Conservation (phyloP, 92 coral and sea anemone genomes). For the Isaurus tuberculatus region DNA sequence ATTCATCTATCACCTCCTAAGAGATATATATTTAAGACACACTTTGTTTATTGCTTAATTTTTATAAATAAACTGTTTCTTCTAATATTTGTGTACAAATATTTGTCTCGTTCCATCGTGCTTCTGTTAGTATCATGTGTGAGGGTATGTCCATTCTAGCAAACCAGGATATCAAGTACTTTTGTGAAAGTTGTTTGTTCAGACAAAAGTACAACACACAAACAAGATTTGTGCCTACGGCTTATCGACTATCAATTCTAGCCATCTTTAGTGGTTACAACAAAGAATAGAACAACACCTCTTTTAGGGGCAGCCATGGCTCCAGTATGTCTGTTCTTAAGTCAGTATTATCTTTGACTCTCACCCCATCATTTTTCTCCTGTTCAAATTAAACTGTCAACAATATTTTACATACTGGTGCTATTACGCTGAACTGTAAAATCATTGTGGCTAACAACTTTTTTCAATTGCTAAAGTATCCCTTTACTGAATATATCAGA, state of each 20-base stretch:
- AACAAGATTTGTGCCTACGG: slow-evolving; percentile 41
- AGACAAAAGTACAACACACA: slow-evolving; percentile 10
- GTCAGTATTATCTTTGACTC: not conserved
- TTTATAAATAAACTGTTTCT: not conserved
- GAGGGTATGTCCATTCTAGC: not conserved
- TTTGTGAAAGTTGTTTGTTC: not conserved
- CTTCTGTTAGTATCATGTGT: not conserved
- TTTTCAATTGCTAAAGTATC: not conserved
- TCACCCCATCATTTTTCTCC: slow-evolving; percentile 7
- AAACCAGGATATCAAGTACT: slow-evolving; percentile 19
- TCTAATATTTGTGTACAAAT: not conserved
- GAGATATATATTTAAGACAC: slow-evolving; percentile 12
- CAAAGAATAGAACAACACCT: slow-evolving; percentile 12
- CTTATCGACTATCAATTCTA: slow-evolving; percentile 26
- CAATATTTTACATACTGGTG: not conserved
- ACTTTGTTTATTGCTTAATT: slow-evolving; percentile 19
- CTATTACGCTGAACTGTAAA: not conserved
- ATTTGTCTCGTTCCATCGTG: not conserved
- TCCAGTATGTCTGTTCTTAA: slow-evolving; percentile 35
- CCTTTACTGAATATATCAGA: not conserved
- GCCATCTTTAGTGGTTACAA: slow-evolving; percentile 14
- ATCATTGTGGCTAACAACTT: not conserved
- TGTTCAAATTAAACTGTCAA: not conserved
- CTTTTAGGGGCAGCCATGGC: slow-evolving; percentile 27
- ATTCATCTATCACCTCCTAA: not conserved